Percentiles rank a stretch among this genome's conserved stretches.
Evolutionary conservation across 2,888 invertebrate genomes (phyloP).

Genomic region (Phyllotreta cruciferae): DNA sequence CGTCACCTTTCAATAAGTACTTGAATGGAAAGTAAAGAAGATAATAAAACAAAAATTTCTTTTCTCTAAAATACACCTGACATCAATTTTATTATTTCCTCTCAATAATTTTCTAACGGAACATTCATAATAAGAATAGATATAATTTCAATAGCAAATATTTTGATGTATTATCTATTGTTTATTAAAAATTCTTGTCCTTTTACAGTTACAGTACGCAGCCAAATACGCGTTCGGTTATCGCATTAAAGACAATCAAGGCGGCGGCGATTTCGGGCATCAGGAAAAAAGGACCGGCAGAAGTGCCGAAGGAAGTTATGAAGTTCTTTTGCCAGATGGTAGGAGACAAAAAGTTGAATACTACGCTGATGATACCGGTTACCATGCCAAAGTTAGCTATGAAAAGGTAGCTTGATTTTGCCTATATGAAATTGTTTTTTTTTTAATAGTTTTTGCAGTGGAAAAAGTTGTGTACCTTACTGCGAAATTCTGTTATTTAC

Average conservation of each 20-base stretch:
- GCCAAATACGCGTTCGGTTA: slow-evolving; percentile 68
- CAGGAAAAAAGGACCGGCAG: slow-evolving; percentile 74
- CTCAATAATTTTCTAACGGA: too few relatives aligned
- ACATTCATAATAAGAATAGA: too few relatives aligned
- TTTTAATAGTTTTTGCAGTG: too few relatives aligned
- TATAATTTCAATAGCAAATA: too few relatives aligned
- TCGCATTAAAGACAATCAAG: slow-evolving; percentile 73
- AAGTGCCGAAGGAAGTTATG: slow-evolving; percentile 75
- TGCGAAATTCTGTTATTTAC: too few relatives aligned
- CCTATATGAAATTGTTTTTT: too few relatives aligned
- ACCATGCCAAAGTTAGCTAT: slow-evolving; percentile 79
- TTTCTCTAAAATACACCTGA: too few relatives aligned
- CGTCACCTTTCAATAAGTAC: too few relatives aligned
- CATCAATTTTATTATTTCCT: too few relatives aligned
- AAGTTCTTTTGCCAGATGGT: slow-evolving; percentile 80
- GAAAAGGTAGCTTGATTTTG: slow-evolving; percentile 50
- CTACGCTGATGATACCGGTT: slow-evolving; percentile 78
- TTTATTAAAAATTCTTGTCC: neutral
- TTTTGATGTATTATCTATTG: neutral
- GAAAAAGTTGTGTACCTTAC: too few relatives aligned
- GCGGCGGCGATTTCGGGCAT: slow-evolving; percentile 80
- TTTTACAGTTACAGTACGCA: slow-evolving; percentile 55
- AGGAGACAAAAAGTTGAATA: slow-evolving; percentile 80
- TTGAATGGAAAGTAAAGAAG: too few relatives aligned
- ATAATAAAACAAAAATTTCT: too few relatives aligned